These are phyloP conservation scores for Sarcophaga peregrina DNA, from an alignment of 1,140 invertebrate genomes.

Conservation along the genomic window DNA sequence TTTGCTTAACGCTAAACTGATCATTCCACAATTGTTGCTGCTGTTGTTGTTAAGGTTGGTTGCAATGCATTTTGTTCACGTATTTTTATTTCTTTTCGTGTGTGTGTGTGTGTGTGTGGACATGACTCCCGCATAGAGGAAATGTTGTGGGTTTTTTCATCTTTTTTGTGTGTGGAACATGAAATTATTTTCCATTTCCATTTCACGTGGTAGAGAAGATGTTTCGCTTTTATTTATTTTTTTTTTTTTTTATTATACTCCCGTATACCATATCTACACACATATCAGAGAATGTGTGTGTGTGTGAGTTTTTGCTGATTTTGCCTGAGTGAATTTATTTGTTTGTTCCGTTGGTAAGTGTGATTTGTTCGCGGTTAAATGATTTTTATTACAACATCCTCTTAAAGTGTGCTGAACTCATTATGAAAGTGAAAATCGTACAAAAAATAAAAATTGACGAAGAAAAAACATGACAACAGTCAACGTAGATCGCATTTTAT, in stretches of 20 bases:
- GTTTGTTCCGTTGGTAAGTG: neutral
- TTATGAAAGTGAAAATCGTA: slow-evolving; percentile 39
- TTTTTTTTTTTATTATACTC: neutral
- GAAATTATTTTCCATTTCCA: slow-evolving; percentile 8
- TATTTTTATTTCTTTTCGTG: neutral
- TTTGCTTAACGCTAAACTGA: slow-evolving; percentile 30
- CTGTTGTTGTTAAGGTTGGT: too few species aligned
- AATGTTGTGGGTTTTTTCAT: neutral
- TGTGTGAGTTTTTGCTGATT: too few species aligned
- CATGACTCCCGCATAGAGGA: slow-evolving; percentile 35
- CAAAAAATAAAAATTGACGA: neutral
- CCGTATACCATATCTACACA: neutral
- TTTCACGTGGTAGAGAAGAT: slow-evolving; percentile 32
- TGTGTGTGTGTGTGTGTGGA: neutral
- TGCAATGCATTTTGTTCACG: neutral
- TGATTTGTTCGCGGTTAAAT: slow-evolving; percentile 40
- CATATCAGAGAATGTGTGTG: neutral
- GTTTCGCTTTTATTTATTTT: neutral
- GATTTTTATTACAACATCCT: slow-evolving; percentile 41
- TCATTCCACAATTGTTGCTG: neutral
- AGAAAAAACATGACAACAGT: too few species aligned
- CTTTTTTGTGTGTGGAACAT: slow-evolving; percentile 6
- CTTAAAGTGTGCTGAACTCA: slow-evolving; percentile 41
- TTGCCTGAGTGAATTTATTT: too few species aligned
- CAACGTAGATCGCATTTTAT: too few species aligned